Percentiles rank a stretch among this genome's conserved stretches.
Conservation (phyloP, 2,888 invertebrate genomes). For the Aquatica leii region DNA sequence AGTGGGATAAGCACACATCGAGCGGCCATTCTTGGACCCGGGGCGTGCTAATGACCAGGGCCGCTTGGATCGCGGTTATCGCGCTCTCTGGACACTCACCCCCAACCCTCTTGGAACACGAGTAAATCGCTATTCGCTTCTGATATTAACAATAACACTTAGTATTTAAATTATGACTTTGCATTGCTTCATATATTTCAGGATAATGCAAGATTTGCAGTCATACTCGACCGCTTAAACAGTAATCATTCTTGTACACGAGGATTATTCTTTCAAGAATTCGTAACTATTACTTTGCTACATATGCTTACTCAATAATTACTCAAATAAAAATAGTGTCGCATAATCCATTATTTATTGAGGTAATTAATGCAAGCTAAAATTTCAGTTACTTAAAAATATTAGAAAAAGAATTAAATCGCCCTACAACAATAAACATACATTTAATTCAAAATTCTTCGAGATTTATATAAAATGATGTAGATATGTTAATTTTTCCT, state of each 20-base stretch:
- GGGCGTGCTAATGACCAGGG: slow-evolving; percentile 63
- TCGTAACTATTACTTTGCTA: neutral
- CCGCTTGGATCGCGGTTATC: slow-evolving; percentile 60
- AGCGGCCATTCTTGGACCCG: slow-evolving; percentile 61
- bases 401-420: no score
- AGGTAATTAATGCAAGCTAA: no score
- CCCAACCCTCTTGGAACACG: slow-evolving; percentile 46
- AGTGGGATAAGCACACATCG: slow-evolving; percentile 61
- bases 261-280: slow-evolving; percentile 9
- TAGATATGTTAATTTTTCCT: no score
- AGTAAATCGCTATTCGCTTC: slow-evolving; percentile 58
- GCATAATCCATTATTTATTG: no score
- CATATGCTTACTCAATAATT: no score
- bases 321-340: no score
- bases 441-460: no score
- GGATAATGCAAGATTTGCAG: slow-evolving; percentile 62
- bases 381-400: no score
- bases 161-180: slow-evolving; percentile 63
- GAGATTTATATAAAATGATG: no score
- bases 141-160: slow-evolving; percentile 63
- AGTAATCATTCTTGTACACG: slow-evolving; percentile 24
- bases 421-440: no score
- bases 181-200: slow-evolving; percentile 62
- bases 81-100: slow-evolving; percentile 47
- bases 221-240: slow-evolving; percentile 38